phyloP scores from a whole-genome alignment of 2,113 vertebrate species.

The Boulengeromyrus knoepffleri region DNA sequence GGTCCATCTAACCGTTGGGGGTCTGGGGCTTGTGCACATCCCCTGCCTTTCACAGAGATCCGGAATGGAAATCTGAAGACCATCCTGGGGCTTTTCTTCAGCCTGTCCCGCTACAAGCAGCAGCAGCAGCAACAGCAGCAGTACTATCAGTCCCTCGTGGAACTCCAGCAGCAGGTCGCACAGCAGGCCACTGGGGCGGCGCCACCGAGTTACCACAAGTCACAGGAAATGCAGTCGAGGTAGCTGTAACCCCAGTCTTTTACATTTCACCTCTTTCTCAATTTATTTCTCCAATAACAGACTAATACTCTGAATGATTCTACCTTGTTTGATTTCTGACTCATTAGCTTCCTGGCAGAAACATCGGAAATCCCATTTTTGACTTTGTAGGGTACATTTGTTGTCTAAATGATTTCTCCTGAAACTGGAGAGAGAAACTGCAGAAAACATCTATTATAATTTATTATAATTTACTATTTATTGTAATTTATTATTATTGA shows the following conservation, averaged over 20 bases:
- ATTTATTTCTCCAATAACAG: neutral
- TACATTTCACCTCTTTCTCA: neutral
- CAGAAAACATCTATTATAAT: neutral
- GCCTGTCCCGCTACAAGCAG: conserved; percentile 80
- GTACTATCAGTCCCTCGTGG: conserved; percentile 69
- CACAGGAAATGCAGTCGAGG: conserved; percentile 81
- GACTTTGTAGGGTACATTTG: neutral
- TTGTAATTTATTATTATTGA: neutral
- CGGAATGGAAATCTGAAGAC: conserved; percentile 83
- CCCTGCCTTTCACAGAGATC: conserved; percentile 64
- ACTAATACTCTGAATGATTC: neutral
- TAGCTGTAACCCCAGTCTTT: conserved; percentile 30
- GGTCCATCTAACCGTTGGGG: neutral
- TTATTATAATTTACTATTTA: neutral
- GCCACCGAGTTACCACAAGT: conserved; percentile 60
- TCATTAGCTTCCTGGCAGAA: neutral
- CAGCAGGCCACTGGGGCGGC: conserved; percentile 41
- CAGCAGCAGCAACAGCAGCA: conserved; percentile 77
- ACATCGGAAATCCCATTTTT: neutral
- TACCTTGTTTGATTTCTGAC: neutral
- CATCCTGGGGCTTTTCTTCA: conserved; percentile 86
- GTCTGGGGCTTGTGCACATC: neutral
- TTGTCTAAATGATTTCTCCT: neutral
- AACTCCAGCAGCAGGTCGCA: conserved; percentile 63
- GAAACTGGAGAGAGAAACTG: neutral